Conservation (phyloP, 2,797 vertebrate species). For the Anomalospiza imberbis region DNA sequence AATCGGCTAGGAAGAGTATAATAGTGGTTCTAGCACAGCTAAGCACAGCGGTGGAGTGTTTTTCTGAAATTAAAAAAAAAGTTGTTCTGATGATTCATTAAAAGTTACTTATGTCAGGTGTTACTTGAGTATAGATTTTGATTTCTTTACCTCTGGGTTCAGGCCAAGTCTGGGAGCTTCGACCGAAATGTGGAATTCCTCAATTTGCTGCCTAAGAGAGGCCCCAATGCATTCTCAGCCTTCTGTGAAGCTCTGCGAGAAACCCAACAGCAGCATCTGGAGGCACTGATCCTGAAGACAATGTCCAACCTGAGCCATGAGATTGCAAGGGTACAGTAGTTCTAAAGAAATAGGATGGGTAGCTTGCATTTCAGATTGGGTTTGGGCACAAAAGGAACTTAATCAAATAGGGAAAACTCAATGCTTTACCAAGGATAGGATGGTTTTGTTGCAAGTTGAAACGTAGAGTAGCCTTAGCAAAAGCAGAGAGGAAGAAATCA, state of each 20-base stretch:
- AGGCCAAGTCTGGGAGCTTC: conserved; percentile 73
- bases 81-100: neutral
- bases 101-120: neutral
- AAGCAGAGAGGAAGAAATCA: neutral
- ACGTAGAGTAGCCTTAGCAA: neutral
- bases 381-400: neutral
- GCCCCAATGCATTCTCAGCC: conserved; percentile 86
- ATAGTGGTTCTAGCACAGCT: neutral
- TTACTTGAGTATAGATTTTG: neutral
- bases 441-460: neutral
- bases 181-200: conserved; percentile 80
- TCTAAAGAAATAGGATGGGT: neutral
- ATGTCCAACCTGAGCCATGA: neutral
- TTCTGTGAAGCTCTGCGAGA: conserved; percentile 87
- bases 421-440: neutral
- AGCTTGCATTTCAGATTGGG: neutral
- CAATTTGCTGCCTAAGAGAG: conserved; percentile 87
- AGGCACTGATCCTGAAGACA: conserved; percentile 74
- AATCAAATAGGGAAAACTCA: neutral
- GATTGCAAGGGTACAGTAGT: conserved; percentile 34
- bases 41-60: neutral
- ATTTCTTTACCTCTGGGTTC: neutral
- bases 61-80: neutral
- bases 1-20: neutral
- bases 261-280: conserved; percentile 89